Base-by-base conservation (phyloP, 2,888 invertebrate genomes). In the Alsophila aescularia region DNA sequence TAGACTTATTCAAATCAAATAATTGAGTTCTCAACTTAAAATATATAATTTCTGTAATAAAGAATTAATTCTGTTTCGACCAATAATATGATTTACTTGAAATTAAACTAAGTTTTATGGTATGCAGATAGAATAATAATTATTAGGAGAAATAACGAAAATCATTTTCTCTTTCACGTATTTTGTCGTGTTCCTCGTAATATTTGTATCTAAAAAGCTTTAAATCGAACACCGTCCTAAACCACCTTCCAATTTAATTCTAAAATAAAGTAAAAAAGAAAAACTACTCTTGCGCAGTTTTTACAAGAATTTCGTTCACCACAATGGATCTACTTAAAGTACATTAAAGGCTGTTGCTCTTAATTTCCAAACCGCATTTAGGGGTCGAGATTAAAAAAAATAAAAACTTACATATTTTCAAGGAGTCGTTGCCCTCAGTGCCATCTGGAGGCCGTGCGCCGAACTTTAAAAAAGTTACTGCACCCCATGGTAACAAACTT, bases 401-500 rank as follows among this genome's bases (percentile, higher is more conserved):
- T 70, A 61, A 58, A 75, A 80, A 79, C 81, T 82, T 80, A 73
- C 60, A 72, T 69, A 75, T 80, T 83, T 78, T n/a, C n/a, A 77
- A 85, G 75, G 69, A 90, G 90, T 90, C 90, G 87, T 81, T 87
- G 90, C 85, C 86, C 87, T 72, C 75, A 64, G 50, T 71, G 76
- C 81, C 90, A 89, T 88, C 87, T 90, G 90, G 85, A 68, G 76
- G 73, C 79, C 86, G 85, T 81, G 81, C 83, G 79, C 56, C 52
- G 54, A 27, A 45, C 10, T 27, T 56, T 47, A 67, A 68, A 67
- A 52, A 52, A 65, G 69, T 77, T 79, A 75, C 77, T 77, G 72
- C 76, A 78, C 60, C 77, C 75, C 72, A 66, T 81, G 72, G 80
- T 73, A 79, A 81, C 78, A 60, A 54, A 44, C 8, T 35, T 27